A percentile compares a stretch with the other conserved stretches of the same genome.
phyloP scores from a whole-genome alignment of 2,888 invertebrate species.

The Nezara viridula region DNA sequence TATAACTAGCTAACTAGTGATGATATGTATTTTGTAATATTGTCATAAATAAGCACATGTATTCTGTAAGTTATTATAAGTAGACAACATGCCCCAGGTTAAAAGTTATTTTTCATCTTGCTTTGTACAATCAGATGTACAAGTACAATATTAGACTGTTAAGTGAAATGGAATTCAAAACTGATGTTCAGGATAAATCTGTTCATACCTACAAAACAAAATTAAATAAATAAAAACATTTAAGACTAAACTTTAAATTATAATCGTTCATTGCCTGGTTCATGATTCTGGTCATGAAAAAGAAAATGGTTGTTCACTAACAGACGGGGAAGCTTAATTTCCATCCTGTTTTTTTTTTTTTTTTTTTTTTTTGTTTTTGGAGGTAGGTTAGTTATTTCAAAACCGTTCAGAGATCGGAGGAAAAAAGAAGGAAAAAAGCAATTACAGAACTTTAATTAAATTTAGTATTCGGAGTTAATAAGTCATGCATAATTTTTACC shows the following conservation, averaged over 20 bases:
- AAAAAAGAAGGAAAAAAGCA: conserved; percentile 8
- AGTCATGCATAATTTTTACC: conserved; percentile 29
- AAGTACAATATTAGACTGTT: too few species aligned
- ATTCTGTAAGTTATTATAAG: too few species aligned
- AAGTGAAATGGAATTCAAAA: too few species aligned
- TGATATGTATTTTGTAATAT: too few species aligned
- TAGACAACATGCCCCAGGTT: too few species aligned
- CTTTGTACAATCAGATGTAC: too few species aligned
- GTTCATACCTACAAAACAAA: too few species aligned
- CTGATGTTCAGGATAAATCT: too few species aligned
- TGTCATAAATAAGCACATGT: too few species aligned
- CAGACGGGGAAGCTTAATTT: not conserved
- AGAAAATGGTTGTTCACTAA: not conserved
- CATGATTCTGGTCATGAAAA: not conserved
- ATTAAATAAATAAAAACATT: too few species aligned
- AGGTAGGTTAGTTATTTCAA: conserved; percentile 22
- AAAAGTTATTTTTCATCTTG: too few species aligned
- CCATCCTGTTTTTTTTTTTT: not conserved
- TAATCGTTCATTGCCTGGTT: not conserved
- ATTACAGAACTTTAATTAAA: conserved; percentile 46
- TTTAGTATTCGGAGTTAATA: conserved; percentile 38
- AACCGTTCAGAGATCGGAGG: not conserved
- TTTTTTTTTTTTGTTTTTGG: not conserved
- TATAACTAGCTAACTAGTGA: too few species aligned
- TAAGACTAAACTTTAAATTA: not conserved